Percentiles rank a stretch among this genome's conserved stretches.
These are phyloP conservation scores for Gryon sp. DNA, from an alignment of 1,140 invertebrate species.

Conservation along the genomic window DNA sequence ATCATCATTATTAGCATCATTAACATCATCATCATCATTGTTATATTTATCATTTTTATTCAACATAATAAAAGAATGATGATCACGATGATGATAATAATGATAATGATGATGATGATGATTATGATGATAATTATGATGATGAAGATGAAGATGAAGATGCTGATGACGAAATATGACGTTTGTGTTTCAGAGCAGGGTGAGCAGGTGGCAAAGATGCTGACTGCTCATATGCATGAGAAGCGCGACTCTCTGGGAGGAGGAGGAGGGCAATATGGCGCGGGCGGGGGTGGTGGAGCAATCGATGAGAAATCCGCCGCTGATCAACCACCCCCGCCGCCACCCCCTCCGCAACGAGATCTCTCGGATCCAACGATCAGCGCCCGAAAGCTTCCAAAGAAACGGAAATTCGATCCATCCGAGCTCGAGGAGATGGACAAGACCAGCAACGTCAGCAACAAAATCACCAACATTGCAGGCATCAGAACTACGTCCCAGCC, in stretches of 20 bases:
- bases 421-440: conserved; percentile 86
- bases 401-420: conserved; percentile 91
- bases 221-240: conserved; percentile 77
- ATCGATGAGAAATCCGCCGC: conserved; percentile 72
- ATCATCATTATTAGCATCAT: too few relatives aligned
- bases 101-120: too few relatives aligned
- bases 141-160: background rate
- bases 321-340: conserved; percentile 74
- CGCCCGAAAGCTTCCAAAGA: conserved; percentile 89
- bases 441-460: conserved; percentile 70
- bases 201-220: conserved; percentile 75
- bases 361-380: conserved; percentile 75
- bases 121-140: background rate
- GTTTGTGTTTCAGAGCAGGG: conserved; percentile 66
- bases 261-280: conserved; percentile 73
- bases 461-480: conserved; percentile 68
- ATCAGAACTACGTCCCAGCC: conserved; percentile 59
- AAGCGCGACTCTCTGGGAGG: conserved; percentile 73
- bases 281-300: conserved; percentile 73
- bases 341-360: conserved; percentile 72
- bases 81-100: too few relatives aligned
- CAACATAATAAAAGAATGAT: too few relatives aligned
- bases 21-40: too few relatives aligned
- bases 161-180: too few relatives aligned
- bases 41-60: too few relatives aligned